Evolutionary conservation across 2,113 vertebrate species (phyloP), one percentile per base, ranked within the genome.

Genomic region (Hydrolagus affinis): DNA sequence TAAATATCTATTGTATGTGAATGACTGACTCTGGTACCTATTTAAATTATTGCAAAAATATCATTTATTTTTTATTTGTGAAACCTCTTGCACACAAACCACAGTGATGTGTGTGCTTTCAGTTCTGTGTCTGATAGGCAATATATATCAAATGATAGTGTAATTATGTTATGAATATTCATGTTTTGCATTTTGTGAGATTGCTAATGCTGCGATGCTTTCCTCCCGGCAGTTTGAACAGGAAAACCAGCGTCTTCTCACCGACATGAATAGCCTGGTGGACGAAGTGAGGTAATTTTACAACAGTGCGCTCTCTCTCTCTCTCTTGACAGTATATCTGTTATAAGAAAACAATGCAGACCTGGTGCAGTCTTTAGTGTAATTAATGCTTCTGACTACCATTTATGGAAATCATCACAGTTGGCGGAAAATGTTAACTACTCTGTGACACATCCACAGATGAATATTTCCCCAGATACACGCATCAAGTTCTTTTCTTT

Each of bases 251-350:
- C 92, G 96, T 85, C 91, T 99, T 44, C 93, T 98, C 60, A 95
- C 96, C 56, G 97, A 99, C 88, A 98, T 99, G 97, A 98, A 94
- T 90, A 99, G 90, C 86, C 92, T 99, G 87, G 96, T 96, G 25
- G 97, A 98, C 86, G 97, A 99, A 95, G 98, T 99, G 77, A 96
- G 96, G 98, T 99, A 91, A 62, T 11, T 17, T 0, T 80, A 17
- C 86, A 59, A 0, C 0, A 11, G 74, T 86, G 14, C 44, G 14
- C 14, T 17, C 19, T n/a, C n/a, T n/a, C n/a, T n/a, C n/a, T n/a
- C 25, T 64, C 60, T 62, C 23, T 60, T 83, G 23, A 83, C 62
- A 68, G 78, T 11, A 83, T 66, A 62, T 25, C 62, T 32, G 44
- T 83, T 15, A 21, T 30, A 68, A 68, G 60, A 30, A 83, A 83